A percentile compares a stretch with the other conserved stretches of the same genome.
Conservation (phyloP, 2,797 vertebrate species). For the Glyptemys insculpta region DNA sequence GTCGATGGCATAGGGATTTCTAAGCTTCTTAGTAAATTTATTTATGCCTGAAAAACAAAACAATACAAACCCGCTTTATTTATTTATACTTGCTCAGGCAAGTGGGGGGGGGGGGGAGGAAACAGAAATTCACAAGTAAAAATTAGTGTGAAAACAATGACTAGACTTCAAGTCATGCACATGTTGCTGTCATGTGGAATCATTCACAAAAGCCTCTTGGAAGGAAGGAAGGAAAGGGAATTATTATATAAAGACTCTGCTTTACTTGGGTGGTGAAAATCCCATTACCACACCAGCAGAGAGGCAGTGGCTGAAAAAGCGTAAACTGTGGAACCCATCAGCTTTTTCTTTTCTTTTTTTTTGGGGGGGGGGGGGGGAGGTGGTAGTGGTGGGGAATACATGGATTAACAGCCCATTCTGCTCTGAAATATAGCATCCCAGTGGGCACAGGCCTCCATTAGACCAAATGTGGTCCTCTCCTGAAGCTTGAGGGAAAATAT, state of each 20-base stretch:
- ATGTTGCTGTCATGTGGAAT: conserved; percentile 59
- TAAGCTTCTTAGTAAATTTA: conserved; percentile 98
- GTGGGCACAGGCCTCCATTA: conserved; percentile 34
- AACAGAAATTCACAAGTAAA: conserved; percentile 71
- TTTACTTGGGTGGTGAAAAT: conserved; percentile 56
- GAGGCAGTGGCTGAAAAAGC: background rate
- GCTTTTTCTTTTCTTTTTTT: background rate
- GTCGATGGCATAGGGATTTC: conserved; percentile 93
- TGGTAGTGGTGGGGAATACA: background rate
- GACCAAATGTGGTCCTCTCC: conserved; percentile 30
- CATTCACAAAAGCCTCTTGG: conserved; percentile 64
- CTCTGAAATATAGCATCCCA: conserved; percentile 29
- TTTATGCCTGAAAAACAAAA: conserved; percentile 90
- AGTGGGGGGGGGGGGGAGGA: background rate
- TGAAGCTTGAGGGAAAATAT: background rate
- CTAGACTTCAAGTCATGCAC: conserved; percentile 50
- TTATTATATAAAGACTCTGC: conserved; percentile 23
- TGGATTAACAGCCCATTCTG: conserved; percentile 27
- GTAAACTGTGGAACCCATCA: background rate
- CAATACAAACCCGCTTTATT: background rate
- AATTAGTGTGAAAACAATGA: conserved; percentile 80
- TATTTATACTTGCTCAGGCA: conserved; percentile 19
- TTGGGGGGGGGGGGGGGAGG: too few relatives aligned
- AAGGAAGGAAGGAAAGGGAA: conserved; percentile 23
- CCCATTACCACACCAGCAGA: conserved; percentile 55